phyloP scores from a whole-genome alignment of 2,888 invertebrate genomes.

The Pseudococcus jackbeardsleyi region DNA sequence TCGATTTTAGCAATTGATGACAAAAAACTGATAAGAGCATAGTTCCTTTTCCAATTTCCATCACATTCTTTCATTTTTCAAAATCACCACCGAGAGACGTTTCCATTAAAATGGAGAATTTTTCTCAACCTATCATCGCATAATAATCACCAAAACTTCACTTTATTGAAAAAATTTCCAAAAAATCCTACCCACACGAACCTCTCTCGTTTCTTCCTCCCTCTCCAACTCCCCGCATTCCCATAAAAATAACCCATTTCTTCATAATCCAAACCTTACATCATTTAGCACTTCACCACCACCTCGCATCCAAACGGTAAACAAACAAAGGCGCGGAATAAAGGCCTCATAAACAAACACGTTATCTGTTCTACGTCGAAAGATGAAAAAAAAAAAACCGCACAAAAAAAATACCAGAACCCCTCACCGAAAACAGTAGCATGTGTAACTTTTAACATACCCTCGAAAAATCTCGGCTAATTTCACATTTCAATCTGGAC shows the following conservation, averaged over 20 bases:
- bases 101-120: too few relatives aligned
- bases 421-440: conserved; percentile 8
- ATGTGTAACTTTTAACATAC: conserved; percentile 23
- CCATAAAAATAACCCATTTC: background rate
- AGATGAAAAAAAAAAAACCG: background rate
- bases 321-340: conserved; percentile 31
- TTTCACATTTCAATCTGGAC: conserved; percentile 29
- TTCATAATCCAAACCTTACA: background rate
- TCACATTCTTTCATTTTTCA: too few relatives aligned
- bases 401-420: conserved; percentile 19
- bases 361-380: background rate
- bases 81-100: too few relatives aligned
- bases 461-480: conserved; percentile 27
- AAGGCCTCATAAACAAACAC: conserved; percentile 15
- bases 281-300: conserved; percentile 39
- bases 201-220: background rate
- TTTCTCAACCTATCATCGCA: too few relatives aligned
- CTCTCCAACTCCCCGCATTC: background rate
- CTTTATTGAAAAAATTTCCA: too few relatives aligned
- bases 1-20: too few relatives aligned
- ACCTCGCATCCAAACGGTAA: conserved; percentile 1
- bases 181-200: too few relatives aligned
- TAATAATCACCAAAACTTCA: too few relatives aligned
- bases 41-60: too few relatives aligned
- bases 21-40: too few relatives aligned